Percentiles rank a stretch among this genome's conserved stretches.
Conservation (phyloP, 2,797 vertebrate genomes). For the Microctenopoma stevenorrisi region DNA sequence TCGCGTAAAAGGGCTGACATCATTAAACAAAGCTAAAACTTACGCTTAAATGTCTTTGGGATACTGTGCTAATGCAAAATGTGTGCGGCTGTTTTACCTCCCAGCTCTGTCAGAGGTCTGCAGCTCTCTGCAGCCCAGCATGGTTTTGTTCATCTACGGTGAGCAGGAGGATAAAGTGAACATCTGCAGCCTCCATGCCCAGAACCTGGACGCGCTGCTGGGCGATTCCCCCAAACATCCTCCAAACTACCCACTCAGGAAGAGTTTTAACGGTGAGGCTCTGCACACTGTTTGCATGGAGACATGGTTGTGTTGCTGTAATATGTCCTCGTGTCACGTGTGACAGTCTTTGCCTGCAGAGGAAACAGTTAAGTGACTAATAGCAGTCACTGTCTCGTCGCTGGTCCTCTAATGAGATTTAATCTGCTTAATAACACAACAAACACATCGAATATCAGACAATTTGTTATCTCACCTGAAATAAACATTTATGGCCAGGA, state of each 20-base stretch:
- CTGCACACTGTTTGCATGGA: neutral
- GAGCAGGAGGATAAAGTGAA: conserved; percentile 35
- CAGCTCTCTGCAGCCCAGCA: conserved; percentile 75
- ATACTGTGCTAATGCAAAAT: neutral
- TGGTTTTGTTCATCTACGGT: conserved; percentile 82
- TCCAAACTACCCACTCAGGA: conserved; percentile 55
- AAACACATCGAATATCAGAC: neutral
- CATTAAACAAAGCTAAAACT: neutral
- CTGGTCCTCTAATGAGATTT: neutral
- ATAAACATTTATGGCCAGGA: neutral
- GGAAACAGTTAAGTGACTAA: neutral
- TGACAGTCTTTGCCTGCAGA: conserved; percentile 54
- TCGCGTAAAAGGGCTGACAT: no score
- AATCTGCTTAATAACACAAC: neutral
- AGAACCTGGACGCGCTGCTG: conserved; percentile 81
- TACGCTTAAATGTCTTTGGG: no score
- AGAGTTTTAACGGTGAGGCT: conserved; percentile 86
- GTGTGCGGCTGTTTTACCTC: neutral
- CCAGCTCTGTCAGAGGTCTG: conserved; percentile 84
- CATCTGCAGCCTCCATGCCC: conserved; percentile 52
- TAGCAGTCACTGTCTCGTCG: neutral
- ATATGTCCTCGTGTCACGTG: neutral
- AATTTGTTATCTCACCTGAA: conserved; percentile 1
- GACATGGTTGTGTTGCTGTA: neutral
- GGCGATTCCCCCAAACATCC: conserved; percentile 51